A percentile compares a stretch with the other conserved stretches of the same genome.
These are phyloP conservation scores for Amia ocellicauda DNA, from an alignment of 2,113 vertebrate genomes.

Conservation along the genomic window DNA sequence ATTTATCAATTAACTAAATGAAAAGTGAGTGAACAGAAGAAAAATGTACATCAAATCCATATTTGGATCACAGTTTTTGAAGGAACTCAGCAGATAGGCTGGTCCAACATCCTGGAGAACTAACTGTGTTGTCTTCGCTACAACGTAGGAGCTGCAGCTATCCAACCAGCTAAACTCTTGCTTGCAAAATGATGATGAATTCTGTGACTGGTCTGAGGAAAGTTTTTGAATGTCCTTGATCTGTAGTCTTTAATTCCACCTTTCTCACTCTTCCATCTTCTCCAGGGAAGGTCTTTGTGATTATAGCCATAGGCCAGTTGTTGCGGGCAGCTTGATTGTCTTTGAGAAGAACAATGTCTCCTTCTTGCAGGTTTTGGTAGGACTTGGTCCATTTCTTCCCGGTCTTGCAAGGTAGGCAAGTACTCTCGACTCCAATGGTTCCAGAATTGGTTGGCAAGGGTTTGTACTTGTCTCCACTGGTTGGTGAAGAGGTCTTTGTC, in stretches of 20 bases:
- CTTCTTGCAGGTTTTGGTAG: conserved; percentile 11
- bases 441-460: conserved; percentile 24
- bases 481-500: conserved; percentile 1
- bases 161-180: too few relatives aligned
- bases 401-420: conserved; percentile 20
- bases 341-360: conserved; percentile 21
- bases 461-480: conserved; percentile 22
- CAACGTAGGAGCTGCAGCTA: too few relatives aligned
- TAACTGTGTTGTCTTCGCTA: too few relatives aligned
- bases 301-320: conserved; percentile 15
- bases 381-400: conserved; percentile 12
- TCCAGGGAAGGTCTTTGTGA: conserved; percentile 13
- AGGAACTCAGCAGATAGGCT: too few relatives aligned
- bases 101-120: too few relatives aligned
- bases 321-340: conserved; percentile 12
- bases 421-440: conserved; percentile 20
- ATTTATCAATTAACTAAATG: too few relatives aligned
- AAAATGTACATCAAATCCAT: too few relatives aligned
- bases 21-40: too few relatives aligned
- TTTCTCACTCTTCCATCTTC: conserved; percentile 15
- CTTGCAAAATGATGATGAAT: conserved; percentile 4
- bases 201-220: conserved; percentile 10
- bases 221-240: conserved; percentile 8
- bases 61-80: too few relatives aligned
- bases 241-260: conserved; percentile 7